Evolutionary conservation across 2,888 invertebrate genomes (phyloP), one percentile per base, ranked within the genome.

Genomic region (Camponotus fellah): DNA sequence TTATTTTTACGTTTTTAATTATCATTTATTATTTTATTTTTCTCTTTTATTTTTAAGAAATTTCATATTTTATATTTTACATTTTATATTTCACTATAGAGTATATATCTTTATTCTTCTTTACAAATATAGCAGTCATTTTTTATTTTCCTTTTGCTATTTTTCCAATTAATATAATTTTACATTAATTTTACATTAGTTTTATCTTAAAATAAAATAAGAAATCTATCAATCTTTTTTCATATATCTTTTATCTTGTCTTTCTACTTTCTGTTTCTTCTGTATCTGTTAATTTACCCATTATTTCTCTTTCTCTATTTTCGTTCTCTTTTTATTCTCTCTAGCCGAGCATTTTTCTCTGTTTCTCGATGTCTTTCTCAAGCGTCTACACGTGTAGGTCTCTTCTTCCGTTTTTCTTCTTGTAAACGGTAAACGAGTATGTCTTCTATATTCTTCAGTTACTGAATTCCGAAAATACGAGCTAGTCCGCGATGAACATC

Each of bases 381-480:
- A 71, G 49, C 68, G 66, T 84, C 69, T 86, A 80, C 81, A 85
- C 85, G 84, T 81, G 83, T 85, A 84, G 66, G 87, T 81, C 85
- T 83, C 80, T 85, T 90, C 89, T 87, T 92, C 91, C 92, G 26
- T 92, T 93, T 93, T 91, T 86, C 91, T 77, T 49, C 77, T 62
- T 21, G 34, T 76, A 43, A 76, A 60, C 80, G 62, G 43, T 58
- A 37, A n/a, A 64, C 82, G 40, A 84, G 66, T 79, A 64, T 85
- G 65, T 46, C 85, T 89, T 85, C 88, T 84, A 83, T 90, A 88
- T 90, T 90, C 62, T 89, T 93, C 94, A 94, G 94, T 94, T 94
- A 95, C 94, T 94, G 94, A 94, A 94, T 94, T 94, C 94, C 94
- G 94, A 94, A 94, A 94, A 94, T 93, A 93, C 92, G 85, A 89